Base-by-base conservation (phyloP, 2,113 vertebrate species). In the Corynorhinus townsendii region DNA sequence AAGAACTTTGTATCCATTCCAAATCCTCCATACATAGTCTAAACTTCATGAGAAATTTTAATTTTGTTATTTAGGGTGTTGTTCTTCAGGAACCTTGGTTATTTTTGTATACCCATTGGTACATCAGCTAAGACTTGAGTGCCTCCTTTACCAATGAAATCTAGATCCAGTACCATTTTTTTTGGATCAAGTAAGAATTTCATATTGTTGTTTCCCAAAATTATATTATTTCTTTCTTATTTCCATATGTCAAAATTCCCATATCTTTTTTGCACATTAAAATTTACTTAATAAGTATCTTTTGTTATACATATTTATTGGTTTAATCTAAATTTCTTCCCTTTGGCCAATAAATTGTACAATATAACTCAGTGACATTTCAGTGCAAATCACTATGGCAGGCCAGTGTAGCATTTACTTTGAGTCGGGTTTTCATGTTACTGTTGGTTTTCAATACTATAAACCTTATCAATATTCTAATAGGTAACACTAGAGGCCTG, bases 1-100 rank as follows among this genome's bases (percentile, higher is more conserved):
- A 47, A 73, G 38, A 90, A 92, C 89, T 94, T n/a, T 93, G 75
- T 79, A 89, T 71, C 80, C 24, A 85, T 8, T 93, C 82, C 86
- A 87, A 91, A 86, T 89, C 14, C 43, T 89, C 85, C 54, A 66
- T 11, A 68, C 17, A 22, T 1, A 92, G 52, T 82, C 66, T 69
- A 90, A 77, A 93, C 20, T 79, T 82, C 28, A 49, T 3, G 26
- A 91, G 28, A 92, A 91, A 73, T 77, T 94, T 89, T 45, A 94
- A 64, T 76, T 88, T 83, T 91, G 69, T 81, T 73, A 76, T 69
- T 87, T 90, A 66, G 20, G 79, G 54, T 54, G 1, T 19, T 64
- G 33, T 56, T 38, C 62, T 71, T 92, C 12, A 16, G 59, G 45
- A 90, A 91, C 87, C 83, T 64, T 86, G 56, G 73, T 54, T 79